Conservation (phyloP, 2,797 vertebrate species). For the Micropoecilia bifurca region DNA sequence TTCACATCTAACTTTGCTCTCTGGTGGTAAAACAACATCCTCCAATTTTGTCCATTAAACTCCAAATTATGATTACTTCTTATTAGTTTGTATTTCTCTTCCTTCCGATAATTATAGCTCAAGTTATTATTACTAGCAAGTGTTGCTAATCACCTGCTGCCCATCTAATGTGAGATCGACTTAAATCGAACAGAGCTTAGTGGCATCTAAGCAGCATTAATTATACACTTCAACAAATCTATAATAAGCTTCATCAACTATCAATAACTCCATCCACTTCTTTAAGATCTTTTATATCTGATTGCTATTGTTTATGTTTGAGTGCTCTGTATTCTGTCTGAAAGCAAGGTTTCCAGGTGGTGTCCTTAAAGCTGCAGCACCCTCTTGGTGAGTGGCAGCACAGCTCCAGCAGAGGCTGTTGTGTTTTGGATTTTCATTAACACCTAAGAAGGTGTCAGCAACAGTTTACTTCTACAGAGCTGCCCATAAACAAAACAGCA, state of each 20-base stretch:
- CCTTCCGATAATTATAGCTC: not conserved
- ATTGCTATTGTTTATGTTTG: slow-evolving; percentile 25
- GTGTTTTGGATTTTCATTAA: slow-evolving; percentile 75
- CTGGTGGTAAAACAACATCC: no score
- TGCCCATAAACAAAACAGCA: slow-evolving; percentile 70
- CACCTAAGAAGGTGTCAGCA: slow-evolving; percentile 75
- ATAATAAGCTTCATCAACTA: slow-evolving; percentile 16
- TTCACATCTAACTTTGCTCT: no score
- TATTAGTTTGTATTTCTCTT: not conserved
- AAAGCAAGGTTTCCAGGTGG: slow-evolving; percentile 34
- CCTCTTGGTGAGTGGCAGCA: slow-evolving; percentile 49
- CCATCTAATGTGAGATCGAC: not conserved
- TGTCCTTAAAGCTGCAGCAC: slow-evolving; percentile 15
- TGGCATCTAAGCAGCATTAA: slow-evolving; percentile 6
- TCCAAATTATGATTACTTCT: not conserved
- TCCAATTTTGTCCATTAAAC: not conserved
- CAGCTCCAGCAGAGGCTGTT: slow-evolving; percentile 54
- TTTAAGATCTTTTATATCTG: slow-evolving; percentile 19
- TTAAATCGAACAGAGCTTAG: slow-evolving; percentile 11
- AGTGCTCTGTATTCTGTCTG: slow-evolving; percentile 10
- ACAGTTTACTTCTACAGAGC: slow-evolving; percentile 50
- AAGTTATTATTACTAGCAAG: not conserved
- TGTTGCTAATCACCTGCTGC: not conserved
- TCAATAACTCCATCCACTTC: slow-evolving; percentile 24
- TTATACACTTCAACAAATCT: not conserved